Evolutionary conservation across 2,888 invertebrate genomes (phyloP), one percentile per base, ranked within the genome.

Genomic region (Teleogryllus oceanicus): DNA sequence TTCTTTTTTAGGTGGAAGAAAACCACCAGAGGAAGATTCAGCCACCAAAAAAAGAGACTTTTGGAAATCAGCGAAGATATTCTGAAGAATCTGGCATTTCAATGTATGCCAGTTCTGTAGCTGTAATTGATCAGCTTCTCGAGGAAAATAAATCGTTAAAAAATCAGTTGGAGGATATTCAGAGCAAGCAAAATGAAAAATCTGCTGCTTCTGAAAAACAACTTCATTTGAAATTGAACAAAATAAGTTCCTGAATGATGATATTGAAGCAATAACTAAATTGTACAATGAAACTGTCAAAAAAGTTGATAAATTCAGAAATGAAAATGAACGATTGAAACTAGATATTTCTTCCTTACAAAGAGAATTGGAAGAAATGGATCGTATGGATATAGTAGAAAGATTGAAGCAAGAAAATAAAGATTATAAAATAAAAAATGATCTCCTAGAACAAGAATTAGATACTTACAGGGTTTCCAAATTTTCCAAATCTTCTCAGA

Each of bases 371-470:
- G 24, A 51, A 8, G 78, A 74, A 13, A 16, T 78, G 18, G 74
- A 78, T n/a, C 21, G 74, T 10, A 79, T 37, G 37, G 75, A n/a
- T 11, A 24, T 21, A 13, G 20, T 80, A 10, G 79, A 80, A 18
- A 62, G 75, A 2, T 50, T 81, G 49, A 74, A 77, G 16, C 49
- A 24, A 76, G 80, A 80, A 77, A 80, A 81, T n/a, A 76, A 21
- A 50, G 79, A 75, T 18, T 78, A 62, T n/a, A 62, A 62, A n/a
- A 62, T 62, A n/a, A 62, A 62, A n/a, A 62, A 62, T 62, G 62
- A 62, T n/a, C n/a, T 62, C 16, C 12, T 81, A 49, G 49, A 77
- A 21, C 2, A 11, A 76, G 51, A 76, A 24, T 51, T 79, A 62
- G 50, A 51, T 21, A 11, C 76, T n/a, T n/a, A 76, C 37, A 75